phyloP scores from a whole-genome alignment of 1,140 invertebrate genomes.

The Drosophila subobscura region DNA sequence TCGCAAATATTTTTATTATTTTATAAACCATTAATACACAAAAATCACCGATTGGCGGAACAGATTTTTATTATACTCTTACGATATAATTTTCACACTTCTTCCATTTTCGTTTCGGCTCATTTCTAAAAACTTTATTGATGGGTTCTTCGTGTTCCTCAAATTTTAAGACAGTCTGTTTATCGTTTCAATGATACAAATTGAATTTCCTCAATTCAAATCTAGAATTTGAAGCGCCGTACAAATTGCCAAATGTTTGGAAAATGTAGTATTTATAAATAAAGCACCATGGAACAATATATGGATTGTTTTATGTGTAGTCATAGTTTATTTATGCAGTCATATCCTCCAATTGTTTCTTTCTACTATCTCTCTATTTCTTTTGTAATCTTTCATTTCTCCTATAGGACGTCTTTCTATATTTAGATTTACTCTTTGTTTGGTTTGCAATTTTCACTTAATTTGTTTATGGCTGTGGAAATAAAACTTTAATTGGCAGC shows the following conservation, averaged over 20 bases:
- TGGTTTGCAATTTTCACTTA: slow-evolving; percentile 23
- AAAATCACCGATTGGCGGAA: slow-evolving; percentile 1
- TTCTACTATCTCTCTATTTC: slow-evolving; percentile 3
- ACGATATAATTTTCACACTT: slow-evolving; percentile 39
- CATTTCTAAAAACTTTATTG: slow-evolving; percentile 32
- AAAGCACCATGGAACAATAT: slow-evolving; percentile 10
- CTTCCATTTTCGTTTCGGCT: slow-evolving; percentile 20
- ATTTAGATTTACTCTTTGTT: slow-evolving; percentile 25
- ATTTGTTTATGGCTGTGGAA: slow-evolving; percentile 44
- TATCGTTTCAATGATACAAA: slow-evolving; percentile 32
- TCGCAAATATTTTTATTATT: slow-evolving; percentile 40
- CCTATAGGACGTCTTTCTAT: slow-evolving; percentile 20
- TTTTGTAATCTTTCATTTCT: slow-evolving; percentile 11
- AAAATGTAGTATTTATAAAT: slow-evolving; percentile 26
- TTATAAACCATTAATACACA: slow-evolving; percentile 8
- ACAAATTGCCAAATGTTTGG: slow-evolving; percentile 9
- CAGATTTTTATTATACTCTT: slow-evolving; percentile 42
- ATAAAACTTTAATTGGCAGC: slow-evolving; percentile 53
- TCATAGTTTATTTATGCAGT: slow-evolving; percentile 48
- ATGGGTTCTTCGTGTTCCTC: slow-evolving; percentile 12
- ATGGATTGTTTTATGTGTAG: not conserved
- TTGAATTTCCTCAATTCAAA: slow-evolving; percentile 28
- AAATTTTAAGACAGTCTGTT: slow-evolving; percentile 32
- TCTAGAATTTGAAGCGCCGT: slow-evolving; percentile 13
- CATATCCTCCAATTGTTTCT: slow-evolving; percentile 44